These are phyloP conservation scores for Polymixis flavicincta DNA, from an alignment of 2,888 invertebrate species.

Conservation along the genomic window DNA sequence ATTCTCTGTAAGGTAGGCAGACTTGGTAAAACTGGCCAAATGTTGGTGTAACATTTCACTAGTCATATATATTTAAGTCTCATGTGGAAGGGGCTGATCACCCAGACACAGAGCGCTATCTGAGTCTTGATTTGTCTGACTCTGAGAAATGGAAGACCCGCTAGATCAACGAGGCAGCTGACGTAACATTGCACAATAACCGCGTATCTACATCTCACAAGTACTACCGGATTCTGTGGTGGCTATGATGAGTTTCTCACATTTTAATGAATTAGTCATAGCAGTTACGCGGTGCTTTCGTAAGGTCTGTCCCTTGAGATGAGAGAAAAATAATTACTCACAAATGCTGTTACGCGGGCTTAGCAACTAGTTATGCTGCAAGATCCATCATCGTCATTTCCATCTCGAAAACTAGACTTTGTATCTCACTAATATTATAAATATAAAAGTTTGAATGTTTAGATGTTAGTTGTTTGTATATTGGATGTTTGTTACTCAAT, in stretches of 20 bases:
- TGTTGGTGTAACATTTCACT: background rate
- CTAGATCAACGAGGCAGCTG: conserved; percentile 7
- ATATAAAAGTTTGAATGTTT: too few relatives aligned
- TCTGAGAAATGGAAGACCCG: background rate
- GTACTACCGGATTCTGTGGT: conserved; percentile 27
- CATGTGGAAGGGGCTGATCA: background rate
- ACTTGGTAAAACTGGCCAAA: too few relatives aligned
- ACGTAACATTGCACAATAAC: conserved; percentile 48
- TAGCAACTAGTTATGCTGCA: conserved; percentile 12
- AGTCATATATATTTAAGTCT: background rate
- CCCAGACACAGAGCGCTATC: background rate
- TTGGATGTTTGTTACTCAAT: too few relatives aligned
- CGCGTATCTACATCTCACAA: conserved; percentile 14
- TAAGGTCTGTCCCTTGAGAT: conserved; percentile 30
- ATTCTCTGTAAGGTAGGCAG: background rate
- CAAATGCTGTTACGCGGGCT: conserved; percentile 2
- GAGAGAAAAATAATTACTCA: conserved; percentile 40
- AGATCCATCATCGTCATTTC: conserved; percentile 8
- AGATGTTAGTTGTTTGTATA: too few relatives aligned
- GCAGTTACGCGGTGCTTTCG: conserved; percentile 38
- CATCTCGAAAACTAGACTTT: conserved; percentile 29
- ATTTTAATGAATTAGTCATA: conserved; percentile 46
- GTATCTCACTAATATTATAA: background rate
- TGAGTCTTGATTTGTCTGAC: background rate
- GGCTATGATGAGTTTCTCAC: conserved; percentile 33